Conservation (phyloP, 2,797 vertebrate species). For the Salarias fasciatus region DNA sequence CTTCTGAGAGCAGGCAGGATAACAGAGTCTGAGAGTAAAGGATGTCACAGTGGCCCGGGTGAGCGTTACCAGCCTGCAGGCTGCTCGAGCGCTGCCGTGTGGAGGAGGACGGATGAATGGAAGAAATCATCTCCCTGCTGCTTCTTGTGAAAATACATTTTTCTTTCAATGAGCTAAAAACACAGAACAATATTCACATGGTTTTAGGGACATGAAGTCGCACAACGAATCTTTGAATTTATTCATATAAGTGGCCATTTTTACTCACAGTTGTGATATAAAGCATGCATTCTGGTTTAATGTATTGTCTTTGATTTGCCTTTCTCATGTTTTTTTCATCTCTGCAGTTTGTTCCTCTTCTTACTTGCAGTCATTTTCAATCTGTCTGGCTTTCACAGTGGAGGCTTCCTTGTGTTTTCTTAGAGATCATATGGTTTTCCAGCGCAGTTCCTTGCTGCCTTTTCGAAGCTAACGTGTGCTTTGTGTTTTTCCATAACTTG, state of each 20-base stretch:
- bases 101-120: no score
- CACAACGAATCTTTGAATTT: background rate
- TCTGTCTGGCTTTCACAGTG: background rate
- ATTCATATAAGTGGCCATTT: background rate
- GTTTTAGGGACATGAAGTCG: no score
- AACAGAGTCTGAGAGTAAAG: no score
- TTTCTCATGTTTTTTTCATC: background rate
- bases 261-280: background rate
- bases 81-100: no score
- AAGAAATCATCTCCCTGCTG: no score
- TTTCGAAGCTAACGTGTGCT: conserved; percentile 1
- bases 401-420: conserved; percentile 1
- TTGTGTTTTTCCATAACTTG: background rate
- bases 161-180: no score
- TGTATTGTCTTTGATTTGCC: background rate
- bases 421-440: background rate
- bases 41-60: no score
- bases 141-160: no score
- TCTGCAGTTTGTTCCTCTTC: background rate
- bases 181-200: no score
- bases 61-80: no score
- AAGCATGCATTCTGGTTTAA: background rate
- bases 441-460: conserved; percentile 1
- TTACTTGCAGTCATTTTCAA: background rate
- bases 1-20: no score